Percentiles rank a stretch among this genome's conserved stretches.
These are phyloP conservation scores for Bubo scandiacus DNA, from an alignment of 2,113 vertebrate species.

Conservation along the genomic window DNA sequence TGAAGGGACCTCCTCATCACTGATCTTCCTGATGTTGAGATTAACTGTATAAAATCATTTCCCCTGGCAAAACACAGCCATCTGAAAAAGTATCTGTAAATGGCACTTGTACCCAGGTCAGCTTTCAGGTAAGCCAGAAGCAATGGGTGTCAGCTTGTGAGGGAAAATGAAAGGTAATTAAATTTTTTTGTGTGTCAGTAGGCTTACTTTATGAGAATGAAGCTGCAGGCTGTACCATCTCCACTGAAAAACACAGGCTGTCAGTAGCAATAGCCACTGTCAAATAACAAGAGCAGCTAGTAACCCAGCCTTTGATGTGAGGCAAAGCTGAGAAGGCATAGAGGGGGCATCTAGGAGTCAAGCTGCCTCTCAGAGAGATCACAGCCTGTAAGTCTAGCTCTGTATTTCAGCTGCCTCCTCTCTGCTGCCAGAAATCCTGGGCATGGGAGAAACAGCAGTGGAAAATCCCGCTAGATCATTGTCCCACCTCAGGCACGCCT, in stretches of 20 bases:
- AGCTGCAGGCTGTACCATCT: neutral
- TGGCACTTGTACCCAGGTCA: neutral
- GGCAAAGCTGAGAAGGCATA: neutral
- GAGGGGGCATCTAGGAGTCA: neutral
- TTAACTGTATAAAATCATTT: neutral
- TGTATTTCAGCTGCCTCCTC: neutral
- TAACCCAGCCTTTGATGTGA: neutral
- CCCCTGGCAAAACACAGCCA: neutral
- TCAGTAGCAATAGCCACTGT: neutral
- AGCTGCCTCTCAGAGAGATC: neutral
- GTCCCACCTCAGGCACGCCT: neutral
- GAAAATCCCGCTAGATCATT: neutral
- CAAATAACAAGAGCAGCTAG: neutral
- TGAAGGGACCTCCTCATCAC: neutral
- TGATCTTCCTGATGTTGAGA: neutral
- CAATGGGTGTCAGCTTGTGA: neutral
- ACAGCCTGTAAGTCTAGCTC: neutral
- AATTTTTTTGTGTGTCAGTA: neutral
- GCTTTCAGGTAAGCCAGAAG: neutral
- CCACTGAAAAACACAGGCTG: neutral
- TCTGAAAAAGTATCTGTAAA: neutral
- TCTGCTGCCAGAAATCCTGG: slow-evolving; percentile 1
- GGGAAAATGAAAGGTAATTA: neutral
- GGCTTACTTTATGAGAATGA: neutral
- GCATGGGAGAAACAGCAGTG: neutral